These are phyloP conservation scores for Melanocharis versteri DNA, from an alignment of 2,113 vertebrate genomes.

Conservation along the genomic window DNA sequence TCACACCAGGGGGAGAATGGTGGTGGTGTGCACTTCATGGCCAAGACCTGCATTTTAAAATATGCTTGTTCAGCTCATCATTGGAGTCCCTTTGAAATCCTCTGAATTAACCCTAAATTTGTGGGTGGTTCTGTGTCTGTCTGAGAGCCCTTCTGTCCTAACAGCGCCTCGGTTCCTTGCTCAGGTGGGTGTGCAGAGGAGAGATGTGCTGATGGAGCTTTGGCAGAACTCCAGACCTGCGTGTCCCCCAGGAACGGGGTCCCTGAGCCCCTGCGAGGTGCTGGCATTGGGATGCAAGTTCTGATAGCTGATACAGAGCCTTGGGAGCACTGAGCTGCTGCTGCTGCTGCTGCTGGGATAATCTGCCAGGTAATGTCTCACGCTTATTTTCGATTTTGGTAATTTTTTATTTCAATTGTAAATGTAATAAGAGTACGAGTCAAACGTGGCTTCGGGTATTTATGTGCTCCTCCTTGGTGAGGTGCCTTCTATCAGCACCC, in stretches of 20 bases:
- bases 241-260: rapidly evolving
- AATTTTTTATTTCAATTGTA: rapidly evolving
- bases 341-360: background rate
- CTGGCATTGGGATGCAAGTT: background rate
- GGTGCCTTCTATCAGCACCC: background rate
- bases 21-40: background rate
- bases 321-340: background rate
- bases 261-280: background rate
- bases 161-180: background rate
- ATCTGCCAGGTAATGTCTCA: background rate
- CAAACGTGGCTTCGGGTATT: background rate
- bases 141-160: background rate
- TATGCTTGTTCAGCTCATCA: background rate
- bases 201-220: background rate
- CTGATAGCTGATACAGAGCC: background rate
- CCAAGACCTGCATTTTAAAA: background rate
- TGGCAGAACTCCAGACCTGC: background rate
- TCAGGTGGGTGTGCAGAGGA: background rate
- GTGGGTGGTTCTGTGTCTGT: background rate
- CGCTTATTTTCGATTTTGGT: background rate
- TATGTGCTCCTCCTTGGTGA: rapidly evolving
- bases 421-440: rapidly evolving
- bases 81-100: background rate
- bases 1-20: background rate
- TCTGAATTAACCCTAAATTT: background rate